A percentile compares a stretch with the other conserved stretches of the same genome.
Conservation (phyloP, 2,113 vertebrate species). For the Danionella cerebrum region DNA sequence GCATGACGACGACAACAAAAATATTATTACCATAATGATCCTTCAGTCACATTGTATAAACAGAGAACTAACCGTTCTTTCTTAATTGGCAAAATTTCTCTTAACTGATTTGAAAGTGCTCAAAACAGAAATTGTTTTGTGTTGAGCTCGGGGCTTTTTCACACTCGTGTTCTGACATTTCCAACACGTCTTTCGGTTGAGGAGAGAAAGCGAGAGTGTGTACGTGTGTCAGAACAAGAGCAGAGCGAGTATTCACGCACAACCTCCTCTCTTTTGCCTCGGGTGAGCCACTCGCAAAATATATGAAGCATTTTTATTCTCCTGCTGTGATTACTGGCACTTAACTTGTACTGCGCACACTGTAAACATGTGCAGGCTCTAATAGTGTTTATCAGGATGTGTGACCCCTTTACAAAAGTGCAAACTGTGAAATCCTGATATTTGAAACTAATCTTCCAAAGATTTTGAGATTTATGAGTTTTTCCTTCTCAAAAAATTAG, state of each 20-base stretch:
- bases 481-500: no score
- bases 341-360: neutral
- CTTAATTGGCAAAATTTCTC: neutral
- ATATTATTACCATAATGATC: neutral
- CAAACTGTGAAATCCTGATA: no score
- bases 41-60: neutral
- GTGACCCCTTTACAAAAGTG: no score
- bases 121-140: neutral
- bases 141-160: neutral
- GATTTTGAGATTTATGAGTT: no score
- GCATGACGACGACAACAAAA: neutral
- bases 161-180: neutral
- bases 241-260: neutral
- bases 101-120: neutral
- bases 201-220: neutral
- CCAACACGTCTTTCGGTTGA: neutral
- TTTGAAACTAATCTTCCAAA: no score
- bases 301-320: constrained; percentile 7
- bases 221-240: neutral
- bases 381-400: no score
- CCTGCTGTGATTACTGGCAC: neutral
- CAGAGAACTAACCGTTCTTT: neutral
- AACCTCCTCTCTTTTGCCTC: neutral
- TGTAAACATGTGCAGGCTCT: neutral
- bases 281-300: neutral